Evolutionary conservation across 2,797 vertebrate genomes (phyloP), one percentile per base, ranked within the genome.

Genomic region (Takifugu rubripes): DNA sequence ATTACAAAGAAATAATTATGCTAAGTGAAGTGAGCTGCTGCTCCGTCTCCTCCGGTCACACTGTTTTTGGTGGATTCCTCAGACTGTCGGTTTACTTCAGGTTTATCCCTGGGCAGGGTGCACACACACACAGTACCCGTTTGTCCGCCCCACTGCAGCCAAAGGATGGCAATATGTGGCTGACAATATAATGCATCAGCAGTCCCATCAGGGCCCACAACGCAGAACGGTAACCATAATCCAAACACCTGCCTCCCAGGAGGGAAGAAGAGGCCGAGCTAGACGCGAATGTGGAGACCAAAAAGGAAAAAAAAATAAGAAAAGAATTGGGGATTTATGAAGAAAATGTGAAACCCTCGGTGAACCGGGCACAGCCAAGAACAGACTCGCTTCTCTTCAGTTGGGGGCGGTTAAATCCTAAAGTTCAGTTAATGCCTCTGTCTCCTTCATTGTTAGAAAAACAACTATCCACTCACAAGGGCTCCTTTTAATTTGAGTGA

Each of bases 321-420:
- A 21, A 21, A 46, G 9, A 46, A n/a, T 10, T 21, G 16, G 6
- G 16, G 16, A 21, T 46, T 9, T n/a, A 21, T 21, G 44, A 21
- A 83, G 80, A 79, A 70, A 45, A 67, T 66, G 64, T 68, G 64
- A 61, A 79, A 75, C 72, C 68, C 72, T 66, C 64, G 43, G 80
- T 78, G 79, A 80, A 78, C 61, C 65, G 59, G 64, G 65, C 66
- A 86, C 85, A 85, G 89, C 87, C 89, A 89, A 88, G 75, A 43
- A 8, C 24, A 50, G 17, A 65, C 7, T 9, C 3, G 31, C 31
- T 74, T 82, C 70, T 75, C 55, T 51, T 81, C 79, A 36, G 75
- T 77, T 64, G 77, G 75, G 79, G 64, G 77, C 71, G 50, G 56
- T 46, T 46, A 46, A 46, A 46, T 46, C 36, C 36, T 12, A 3